phyloP scores from a whole-genome alignment of 2,113 vertebrate species.

The Anoura caudifer region DNA sequence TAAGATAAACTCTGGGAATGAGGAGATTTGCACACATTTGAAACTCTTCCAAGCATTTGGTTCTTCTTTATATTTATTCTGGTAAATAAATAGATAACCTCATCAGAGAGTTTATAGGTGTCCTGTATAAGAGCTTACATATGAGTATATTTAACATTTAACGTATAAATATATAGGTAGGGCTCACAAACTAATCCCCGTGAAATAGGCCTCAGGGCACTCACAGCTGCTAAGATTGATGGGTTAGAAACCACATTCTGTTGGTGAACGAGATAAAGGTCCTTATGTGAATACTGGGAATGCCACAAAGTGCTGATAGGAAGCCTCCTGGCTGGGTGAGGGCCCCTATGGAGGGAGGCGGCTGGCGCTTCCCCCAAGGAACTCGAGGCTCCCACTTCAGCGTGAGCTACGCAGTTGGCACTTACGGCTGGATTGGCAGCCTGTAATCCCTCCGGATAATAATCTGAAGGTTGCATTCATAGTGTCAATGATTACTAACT shows the following conservation, averaged over 20 bases:
- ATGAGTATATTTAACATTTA: not conserved
- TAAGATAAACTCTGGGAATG: not conserved
- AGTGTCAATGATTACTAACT: not conserved
- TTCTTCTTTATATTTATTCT: not conserved
- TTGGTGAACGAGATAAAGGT: not conserved
- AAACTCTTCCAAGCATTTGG: not conserved
- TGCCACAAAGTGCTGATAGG: not conserved
- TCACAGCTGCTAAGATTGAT: not conserved
- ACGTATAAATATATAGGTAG: not conserved
- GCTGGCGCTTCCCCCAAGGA: not conserved
- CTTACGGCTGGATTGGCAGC: not conserved
- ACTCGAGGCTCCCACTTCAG: not conserved
- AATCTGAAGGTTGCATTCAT: conserved; percentile 57
- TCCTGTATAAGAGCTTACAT: not conserved
- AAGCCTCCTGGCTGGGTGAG: not conserved
- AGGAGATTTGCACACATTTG: not conserved
- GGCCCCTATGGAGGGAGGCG: not conserved
- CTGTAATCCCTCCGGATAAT: not conserved
- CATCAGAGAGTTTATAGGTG: not conserved
- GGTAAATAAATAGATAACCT: not conserved
- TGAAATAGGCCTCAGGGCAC: not conserved
- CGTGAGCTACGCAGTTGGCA: not conserved
- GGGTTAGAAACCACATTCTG: not conserved
- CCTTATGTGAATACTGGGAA: not conserved
- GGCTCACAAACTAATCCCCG: not conserved